Evolutionary conservation across 1,140 invertebrate species (phyloP), one percentile per base, ranked within the genome.

Genomic region (Lasaia peninsularis): DNA sequence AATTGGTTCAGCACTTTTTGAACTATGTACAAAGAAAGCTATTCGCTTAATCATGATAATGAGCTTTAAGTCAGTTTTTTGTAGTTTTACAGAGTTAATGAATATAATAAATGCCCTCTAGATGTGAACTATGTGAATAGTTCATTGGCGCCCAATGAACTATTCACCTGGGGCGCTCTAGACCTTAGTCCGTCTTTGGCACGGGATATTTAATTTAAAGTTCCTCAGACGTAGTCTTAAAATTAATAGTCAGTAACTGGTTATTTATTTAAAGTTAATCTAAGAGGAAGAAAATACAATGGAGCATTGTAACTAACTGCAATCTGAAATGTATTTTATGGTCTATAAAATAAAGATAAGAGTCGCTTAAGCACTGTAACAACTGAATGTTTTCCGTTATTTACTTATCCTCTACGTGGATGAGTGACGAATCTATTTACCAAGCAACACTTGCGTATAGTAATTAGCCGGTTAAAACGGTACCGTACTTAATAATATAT

Each of bases 321-420:
- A 40, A 40, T 12, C 12, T 40, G 16, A 40, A 40, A 40, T 40
- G 14, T 40, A 40, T 16, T 40, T 40, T 14, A 18, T 16, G 7
- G 35, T 2, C 35, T 40, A 14, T 40, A 40, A 16, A 40, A 14
- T 40, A 40, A 40, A 40, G 35, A 40, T 40, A 40, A 40, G 8
- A 16, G 6, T 40, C 28, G 32, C 31, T 16, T 6, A 33, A 31
- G 28, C 10, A 55, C 5, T 44, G 10, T 1, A 7, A 40, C 35
- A 24, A 1, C 24, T 28, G 24, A 28, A 28, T 7, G 24, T 28
- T 7, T 28, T 28, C 12, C 35, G 35, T 37, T 28, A 24, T 56
- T 35, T 60, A 59, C 56, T 56, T 32, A 52, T 56, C 9, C 1
- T 31, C 62, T 57, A 59, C 60, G 64, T 62, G 64, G 62, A 31